Evolutionary conservation across 2,888 invertebrate genomes (phyloP), one percentile per base, ranked within the genome.

Genomic region (Gordius sp.): DNA sequence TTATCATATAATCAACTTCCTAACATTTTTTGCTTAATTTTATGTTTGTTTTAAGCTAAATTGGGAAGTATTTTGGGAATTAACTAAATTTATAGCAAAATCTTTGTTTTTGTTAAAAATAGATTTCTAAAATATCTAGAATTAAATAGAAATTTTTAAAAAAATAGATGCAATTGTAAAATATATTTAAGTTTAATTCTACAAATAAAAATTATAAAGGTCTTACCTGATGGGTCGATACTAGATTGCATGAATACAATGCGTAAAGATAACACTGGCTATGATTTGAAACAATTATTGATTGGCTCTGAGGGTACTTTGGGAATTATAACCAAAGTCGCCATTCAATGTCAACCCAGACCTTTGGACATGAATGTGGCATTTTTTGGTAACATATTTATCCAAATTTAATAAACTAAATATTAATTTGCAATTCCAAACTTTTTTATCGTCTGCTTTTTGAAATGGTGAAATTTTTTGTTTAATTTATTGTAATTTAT

Each of bases 261-360:
- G 63, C 81, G 85, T 66, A 97, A 97, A 68, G 91, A 97, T 68
- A 97, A 97, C 68, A 91, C 93, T 0, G 93, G 93, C 0, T 87
- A 86, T 67, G 89, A 93, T 67, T 71, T 93, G 63, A 89, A 89
- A 66, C 89, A 97, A 69, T 70, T 93, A 60, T 91, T 97, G 67
- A 83, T 93, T 63, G 97, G 97, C 16, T 85, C 89, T 0, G 97
- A 97, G 72, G 97, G 97, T 54, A 86, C 89, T 0, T 72, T 97
- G 57, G 97, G 97, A 16, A 68, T 97, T 2, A 79, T 97, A 2
- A 93, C 93, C 0, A 82, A 82, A 71, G 78, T 86, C 2, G 79
- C 84, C 1, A 78, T 97, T 60, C 78, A 84, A 58, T 91, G 91
- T 68, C 84, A 89, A 1, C 76, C 81, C 0, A 74, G 78, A 65